Evolutionary conservation across 1,140 invertebrate genomes (phyloP).

Genomic region (Diuraphis noxia): DNA sequence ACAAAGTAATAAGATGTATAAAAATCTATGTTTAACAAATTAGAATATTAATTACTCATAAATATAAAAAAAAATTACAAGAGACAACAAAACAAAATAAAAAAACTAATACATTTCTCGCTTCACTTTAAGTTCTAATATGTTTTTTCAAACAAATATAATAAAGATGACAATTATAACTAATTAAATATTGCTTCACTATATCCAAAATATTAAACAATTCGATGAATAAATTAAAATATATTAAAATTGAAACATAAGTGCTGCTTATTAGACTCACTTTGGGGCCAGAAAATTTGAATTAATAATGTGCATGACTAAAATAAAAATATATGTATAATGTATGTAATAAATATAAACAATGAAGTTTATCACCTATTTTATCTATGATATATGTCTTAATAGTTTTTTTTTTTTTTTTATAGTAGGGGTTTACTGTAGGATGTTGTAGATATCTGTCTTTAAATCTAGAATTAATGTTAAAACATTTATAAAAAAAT

Average conservation of each 20-base stretch:
- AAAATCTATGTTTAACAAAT: slow-evolving; percentile 23
- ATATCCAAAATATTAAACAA: neutral
- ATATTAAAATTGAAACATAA: slow-evolving; percentile 3
- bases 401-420: too few species aligned
- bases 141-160: neutral
- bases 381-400: too few species aligned
- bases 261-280: neutral
- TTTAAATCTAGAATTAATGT: too few species aligned
- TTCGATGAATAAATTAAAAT: neutral
- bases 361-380: too few species aligned
- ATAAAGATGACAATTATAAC: neutral
- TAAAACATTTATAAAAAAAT: too few species aligned
- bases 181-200: neutral
- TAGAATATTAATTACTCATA: neutral
- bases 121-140: neutral
- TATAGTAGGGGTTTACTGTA: too few species aligned
- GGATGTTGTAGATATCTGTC: too few species aligned
- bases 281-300: neutral
- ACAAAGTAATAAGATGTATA: neutral
- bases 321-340: neutral
- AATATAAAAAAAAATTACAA: neutral
- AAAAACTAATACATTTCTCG: neutral
- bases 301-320: neutral
- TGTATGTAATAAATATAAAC: neutral
- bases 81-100: slow-evolving; percentile 20